phyloP scores from a whole-genome alignment of 2,113 vertebrate genomes.

The Turnix velox region DNA sequence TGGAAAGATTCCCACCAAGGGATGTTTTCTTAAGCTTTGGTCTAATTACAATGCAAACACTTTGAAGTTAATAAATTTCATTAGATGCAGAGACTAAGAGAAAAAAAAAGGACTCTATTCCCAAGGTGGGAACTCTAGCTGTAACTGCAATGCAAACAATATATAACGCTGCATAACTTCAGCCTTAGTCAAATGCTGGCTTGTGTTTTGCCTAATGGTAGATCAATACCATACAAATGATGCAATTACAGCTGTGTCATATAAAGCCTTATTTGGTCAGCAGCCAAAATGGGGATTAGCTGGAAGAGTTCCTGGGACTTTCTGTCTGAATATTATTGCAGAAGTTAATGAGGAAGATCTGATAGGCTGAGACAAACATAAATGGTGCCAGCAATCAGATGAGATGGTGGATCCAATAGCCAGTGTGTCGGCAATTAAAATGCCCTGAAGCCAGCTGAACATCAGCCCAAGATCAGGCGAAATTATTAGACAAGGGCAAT shows the following conservation, averaged over 20 bases:
- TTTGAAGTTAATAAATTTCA: constrained; percentile 29
- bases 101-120: neutral
- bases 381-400: neutral
- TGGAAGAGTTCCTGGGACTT: constrained; percentile 62
- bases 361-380: constrained; percentile 45
- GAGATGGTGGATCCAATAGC: neutral
- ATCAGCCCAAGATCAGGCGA: constrained; percentile 41
- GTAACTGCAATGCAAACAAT: neutral
- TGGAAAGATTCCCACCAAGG: neutral
- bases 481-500: constrained; percentile 42
- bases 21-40: neutral
- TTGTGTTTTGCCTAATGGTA: constrained; percentile 41
- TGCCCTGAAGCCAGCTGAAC: constrained; percentile 35
- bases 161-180: neutral
- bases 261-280: constrained; percentile 57
- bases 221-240: constrained; percentile 61
- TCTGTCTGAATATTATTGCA: constrained; percentile 44
- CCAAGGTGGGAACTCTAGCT: neutral
- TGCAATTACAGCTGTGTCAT: constrained; percentile 46
- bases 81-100: neutral
- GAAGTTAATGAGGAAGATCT: constrained; percentile 59
- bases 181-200: neutral
- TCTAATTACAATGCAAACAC: neutral
- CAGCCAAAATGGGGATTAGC: constrained; percentile 54
- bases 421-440: constrained; percentile 48